These are phyloP conservation scores for Hypotaenidia philippensis DNA, from an alignment of 2,797 vertebrate genomes.

Conservation along the genomic window DNA sequence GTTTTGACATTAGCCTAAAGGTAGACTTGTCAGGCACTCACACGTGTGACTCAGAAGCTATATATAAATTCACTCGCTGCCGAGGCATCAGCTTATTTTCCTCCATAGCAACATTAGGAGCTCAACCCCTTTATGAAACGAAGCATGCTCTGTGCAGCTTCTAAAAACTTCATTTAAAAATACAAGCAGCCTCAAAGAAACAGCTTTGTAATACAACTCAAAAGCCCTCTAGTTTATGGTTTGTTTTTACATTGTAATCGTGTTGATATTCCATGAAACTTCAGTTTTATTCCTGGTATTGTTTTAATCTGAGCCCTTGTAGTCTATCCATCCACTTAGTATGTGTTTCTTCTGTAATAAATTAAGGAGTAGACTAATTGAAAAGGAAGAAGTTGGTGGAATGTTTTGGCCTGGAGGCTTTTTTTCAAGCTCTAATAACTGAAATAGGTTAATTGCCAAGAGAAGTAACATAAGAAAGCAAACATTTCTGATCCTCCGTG, in stretches of 20 bases:
- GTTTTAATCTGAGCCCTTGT: not conserved
- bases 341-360: not conserved
- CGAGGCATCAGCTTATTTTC: not conserved
- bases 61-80: not conserved
- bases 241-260: not conserved
- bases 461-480: not conserved
- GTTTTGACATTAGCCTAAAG: not conserved
- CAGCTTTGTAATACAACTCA: fast-evolving
- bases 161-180: not conserved
- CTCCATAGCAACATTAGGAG: slow-evolving; percentile 31
- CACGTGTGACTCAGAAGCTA: slow-evolving; percentile 25
- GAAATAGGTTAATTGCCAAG: slow-evolving; percentile 10
- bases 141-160: not conserved
- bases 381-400: slow-evolving; percentile 46
- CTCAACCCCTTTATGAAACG: not conserved
- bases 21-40: not conserved
- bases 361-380: slow-evolving; percentile 2
- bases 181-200: not conserved
- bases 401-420: slow-evolving; percentile 49
- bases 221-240: fast-evolving
- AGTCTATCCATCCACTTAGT: not conserved
- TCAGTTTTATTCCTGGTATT: not conserved
- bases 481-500: not conserved
- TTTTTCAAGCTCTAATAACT: slow-evolving; percentile 1
- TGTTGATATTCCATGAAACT: fast-evolving